Conservation (phyloP, 2,888 invertebrate species). For the Amphipyra tragopoginis region DNA sequence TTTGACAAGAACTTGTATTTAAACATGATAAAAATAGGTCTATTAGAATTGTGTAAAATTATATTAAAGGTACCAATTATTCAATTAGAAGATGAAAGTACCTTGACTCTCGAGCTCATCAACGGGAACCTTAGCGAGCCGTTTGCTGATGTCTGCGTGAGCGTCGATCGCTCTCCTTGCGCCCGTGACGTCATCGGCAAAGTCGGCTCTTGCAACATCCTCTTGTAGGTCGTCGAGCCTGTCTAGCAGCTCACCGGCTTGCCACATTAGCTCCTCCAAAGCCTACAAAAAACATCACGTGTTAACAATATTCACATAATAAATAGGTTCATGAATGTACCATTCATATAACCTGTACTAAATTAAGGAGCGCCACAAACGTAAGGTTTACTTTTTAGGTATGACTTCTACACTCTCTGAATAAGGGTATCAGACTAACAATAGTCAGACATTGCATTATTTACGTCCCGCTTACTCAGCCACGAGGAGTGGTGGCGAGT, state of each 20-base stretch:
- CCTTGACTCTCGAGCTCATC: constrained; percentile 98
- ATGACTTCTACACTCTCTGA: constrained; percentile 47
- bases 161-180: constrained; percentile 97
- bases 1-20: neutral
- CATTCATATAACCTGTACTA: neutral
- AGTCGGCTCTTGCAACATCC: constrained; percentile 97
- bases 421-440: constrained; percentile 58
- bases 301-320: neutral
- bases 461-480: constrained; percentile 45
- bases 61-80: too few relatives aligned
- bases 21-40: too few relatives aligned
- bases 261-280: constrained; percentile 98
- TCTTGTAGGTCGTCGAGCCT: constrained; percentile 97
- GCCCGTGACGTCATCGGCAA: constrained; percentile 97
- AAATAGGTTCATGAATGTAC: neutral
- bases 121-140: constrained; percentile 97
- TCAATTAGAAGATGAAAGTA: constrained; percentile 69
- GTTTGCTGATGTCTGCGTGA: constrained; percentile 98
- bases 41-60: too few relatives aligned
- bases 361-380: constrained; percentile 4
- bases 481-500: constrained; percentile 54
- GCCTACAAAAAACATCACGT: constrained; percentile 83
- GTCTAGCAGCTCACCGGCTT: constrained; percentile 97
- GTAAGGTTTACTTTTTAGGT: constrained; percentile 11
- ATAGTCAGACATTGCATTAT: constrained; percentile 41